phyloP scores from a whole-genome alignment of 2,888 invertebrate genomes.

The Hyles lineata region DNA sequence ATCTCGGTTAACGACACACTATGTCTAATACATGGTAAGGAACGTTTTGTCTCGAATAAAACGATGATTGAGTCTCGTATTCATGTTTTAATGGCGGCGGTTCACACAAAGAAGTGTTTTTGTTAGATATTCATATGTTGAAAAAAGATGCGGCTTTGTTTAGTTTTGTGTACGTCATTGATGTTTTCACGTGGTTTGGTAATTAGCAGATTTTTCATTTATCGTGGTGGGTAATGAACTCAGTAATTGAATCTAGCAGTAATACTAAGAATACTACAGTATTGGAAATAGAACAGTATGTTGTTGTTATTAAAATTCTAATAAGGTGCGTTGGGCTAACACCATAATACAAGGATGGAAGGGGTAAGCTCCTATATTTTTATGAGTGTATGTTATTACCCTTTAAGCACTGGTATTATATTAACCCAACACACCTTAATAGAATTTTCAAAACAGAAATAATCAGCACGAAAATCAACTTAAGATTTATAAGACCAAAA shows the following conservation, averaged over 20 bases:
- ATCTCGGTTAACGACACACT: slow-evolving; percentile 52
- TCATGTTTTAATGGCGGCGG: slow-evolving; percentile 9
- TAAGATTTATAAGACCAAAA: neutral
- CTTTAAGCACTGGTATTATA: no score
- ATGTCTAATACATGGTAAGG: slow-evolving; percentile 38
- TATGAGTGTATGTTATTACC: no score
- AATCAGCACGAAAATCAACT: neutral
- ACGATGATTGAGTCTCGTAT: slow-evolving; percentile 22
- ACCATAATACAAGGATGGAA: no score
- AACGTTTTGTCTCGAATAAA: slow-evolving; percentile 38
- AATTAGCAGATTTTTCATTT: neutral
- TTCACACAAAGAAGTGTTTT: slow-evolving; percentile 10
- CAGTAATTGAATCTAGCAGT: neutral
- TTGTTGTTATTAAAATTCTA: neutral
- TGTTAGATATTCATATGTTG: neutral
- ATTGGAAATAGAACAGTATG: neutral
- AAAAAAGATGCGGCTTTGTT: slow-evolving; percentile 26
- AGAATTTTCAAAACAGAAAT: neutral
- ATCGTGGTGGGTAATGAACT: neutral
- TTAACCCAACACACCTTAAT: no score
- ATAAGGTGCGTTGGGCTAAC: neutral
- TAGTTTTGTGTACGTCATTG: neutral
- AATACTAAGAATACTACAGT: neutral
- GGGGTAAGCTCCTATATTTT: no score
- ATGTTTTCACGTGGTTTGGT: slow-evolving; percentile 1